Conservation (phyloP, 2,113 vertebrate genomes). For the Zosterops hypoxanthus region DNA sequence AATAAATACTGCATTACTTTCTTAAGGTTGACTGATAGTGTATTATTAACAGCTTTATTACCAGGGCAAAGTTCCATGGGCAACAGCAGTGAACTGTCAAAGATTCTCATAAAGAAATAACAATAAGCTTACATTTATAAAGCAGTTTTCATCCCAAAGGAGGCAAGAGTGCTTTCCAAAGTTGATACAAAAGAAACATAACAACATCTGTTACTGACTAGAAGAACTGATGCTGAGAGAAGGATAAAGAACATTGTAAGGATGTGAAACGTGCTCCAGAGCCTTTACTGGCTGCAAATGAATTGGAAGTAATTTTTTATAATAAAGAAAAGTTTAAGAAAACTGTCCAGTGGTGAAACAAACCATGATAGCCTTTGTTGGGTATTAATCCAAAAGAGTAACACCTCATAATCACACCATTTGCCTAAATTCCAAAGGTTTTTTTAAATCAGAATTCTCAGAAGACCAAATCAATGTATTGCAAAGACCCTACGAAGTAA, state of each 20-base stretch:
- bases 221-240: not conserved
- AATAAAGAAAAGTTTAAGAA: not conserved
- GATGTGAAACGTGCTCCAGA: not conserved
- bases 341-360: not conserved
- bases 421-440: not conserved
- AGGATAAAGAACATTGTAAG: not conserved
- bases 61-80: conserved; percentile 15
- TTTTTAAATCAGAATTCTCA: not conserved
- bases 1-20: conserved; percentile 30
- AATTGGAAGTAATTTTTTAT: not conserved
- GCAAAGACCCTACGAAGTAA: not conserved
- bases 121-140: conserved; percentile 19
- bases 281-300: not conserved
- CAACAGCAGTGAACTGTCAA: conserved; percentile 44
- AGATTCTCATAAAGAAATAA: conserved; percentile 29
- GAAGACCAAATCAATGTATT: not conserved
- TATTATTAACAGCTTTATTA: conserved; percentile 44
- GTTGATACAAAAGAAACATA: conserved; percentile 11
- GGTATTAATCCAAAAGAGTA: not conserved
- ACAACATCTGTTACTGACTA: conserved; percentile 32
- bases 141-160: conserved; percentile 1
- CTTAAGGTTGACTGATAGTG: not conserved
- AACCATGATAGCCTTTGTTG: fast-evolving
- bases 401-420: not conserved
- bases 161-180: not conserved